Percentiles rank a stretch among this genome's conserved stretches.
Evolutionary conservation across 2,888 invertebrate species (phyloP).

Genomic region (Vesta saturnalis): DNA sequence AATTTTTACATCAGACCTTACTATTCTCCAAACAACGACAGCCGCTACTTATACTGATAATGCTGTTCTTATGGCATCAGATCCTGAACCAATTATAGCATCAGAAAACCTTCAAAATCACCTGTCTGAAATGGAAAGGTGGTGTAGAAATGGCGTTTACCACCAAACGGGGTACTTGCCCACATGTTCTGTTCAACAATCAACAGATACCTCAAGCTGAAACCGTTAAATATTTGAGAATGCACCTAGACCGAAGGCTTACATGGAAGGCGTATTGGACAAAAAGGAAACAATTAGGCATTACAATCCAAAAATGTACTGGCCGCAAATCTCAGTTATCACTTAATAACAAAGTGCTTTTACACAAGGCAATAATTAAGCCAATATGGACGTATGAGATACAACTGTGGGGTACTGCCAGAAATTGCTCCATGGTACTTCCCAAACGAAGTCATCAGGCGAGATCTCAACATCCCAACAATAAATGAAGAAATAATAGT

Average conservation of each 20-base stretch:
- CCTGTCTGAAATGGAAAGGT: background rate
- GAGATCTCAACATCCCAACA: no score
- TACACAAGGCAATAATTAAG: no score
- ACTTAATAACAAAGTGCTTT: no score
- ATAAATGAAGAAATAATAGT: no score
- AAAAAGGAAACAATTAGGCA: no score
- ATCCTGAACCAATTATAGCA: background rate
- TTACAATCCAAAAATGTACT: no score
- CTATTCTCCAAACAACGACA: background rate
- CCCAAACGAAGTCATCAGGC: no score
- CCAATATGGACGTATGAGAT: no score
- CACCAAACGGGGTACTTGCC: background rate
- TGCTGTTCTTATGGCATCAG: no score
- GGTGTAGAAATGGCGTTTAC: background rate
- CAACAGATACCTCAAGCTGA: background rate
- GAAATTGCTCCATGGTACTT: no score
- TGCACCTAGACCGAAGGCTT: background rate
- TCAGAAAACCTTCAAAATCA: background rate
- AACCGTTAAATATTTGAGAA: background rate
- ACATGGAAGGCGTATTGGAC: background rate
- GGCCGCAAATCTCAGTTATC: no score
- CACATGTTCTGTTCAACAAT: background rate
- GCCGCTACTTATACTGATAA: background rate
- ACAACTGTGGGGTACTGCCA: no score
- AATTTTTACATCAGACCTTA: background rate